Base-by-base conservation (phyloP, 2,113 vertebrate genomes). In the Carettochelys insculpta region DNA sequence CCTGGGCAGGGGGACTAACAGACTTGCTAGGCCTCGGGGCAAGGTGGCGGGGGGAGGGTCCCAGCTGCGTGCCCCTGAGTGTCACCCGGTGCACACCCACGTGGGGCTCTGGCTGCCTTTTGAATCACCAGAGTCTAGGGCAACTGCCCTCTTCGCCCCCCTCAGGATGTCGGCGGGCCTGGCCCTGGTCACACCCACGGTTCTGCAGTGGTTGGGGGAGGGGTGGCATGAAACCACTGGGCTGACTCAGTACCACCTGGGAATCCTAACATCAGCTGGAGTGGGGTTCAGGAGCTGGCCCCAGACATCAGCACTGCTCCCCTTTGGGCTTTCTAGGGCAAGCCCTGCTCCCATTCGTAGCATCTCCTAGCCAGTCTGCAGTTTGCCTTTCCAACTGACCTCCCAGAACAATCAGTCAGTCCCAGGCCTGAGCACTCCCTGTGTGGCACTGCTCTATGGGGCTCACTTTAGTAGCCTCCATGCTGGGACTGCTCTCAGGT, bases 371-470 rank as follows among this genome's bases (percentile, higher is more conserved):
- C 85, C 78, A 48, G 31, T 95, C 83, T 85, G 88, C 89, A 86
- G 87, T 80, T 95, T 94, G 92, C 83, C 87, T 86, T 92, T 88
- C 91, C 90, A 52, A 53, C 31, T 85, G 87, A 86, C 87, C 76
- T 90, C 93, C 82, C 91, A 91, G 89, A 94, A 82, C 80, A 91
- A 54, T 93, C 80, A 93, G 58, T 92, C 92, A 94, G 80, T 79
- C 75, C 85, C 20, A 16, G 20, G 13, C 3, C 68, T 29, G 41
- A 76, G 88, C 75, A 71, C 61, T 88, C 22, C 19, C 71, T 92
- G 91, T 71, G 56, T 90, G 0, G 1, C 81, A 80, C 85, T 85
- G 76, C 91, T 89, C n/a, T 2, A 22, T 34, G 0, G 1, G 73
- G 88, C 80, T 41, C 0, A 0, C 68, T 79, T 38, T 48, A 1